phyloP scores from a whole-genome alignment of 1,140 invertebrate genomes.

The Acarapis woodi region DNA sequence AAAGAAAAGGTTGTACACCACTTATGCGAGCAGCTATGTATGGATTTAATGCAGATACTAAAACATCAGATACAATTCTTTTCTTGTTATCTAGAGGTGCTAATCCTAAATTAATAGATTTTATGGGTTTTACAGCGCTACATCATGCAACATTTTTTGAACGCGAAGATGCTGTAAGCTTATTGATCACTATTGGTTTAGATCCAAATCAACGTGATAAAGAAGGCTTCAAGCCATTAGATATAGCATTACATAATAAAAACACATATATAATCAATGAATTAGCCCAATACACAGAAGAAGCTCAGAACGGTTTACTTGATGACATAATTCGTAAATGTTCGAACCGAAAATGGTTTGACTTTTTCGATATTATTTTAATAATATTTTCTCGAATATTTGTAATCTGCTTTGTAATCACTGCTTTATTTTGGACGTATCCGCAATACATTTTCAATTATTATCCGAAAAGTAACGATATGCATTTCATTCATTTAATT shows the following conservation, averaged over 20 bases:
- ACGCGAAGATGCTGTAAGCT: neutral
- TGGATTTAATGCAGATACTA: neutral
- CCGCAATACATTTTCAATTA: conserved; percentile 1
- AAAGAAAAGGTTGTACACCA: neutral
- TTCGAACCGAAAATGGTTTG: too few relatives aligned
- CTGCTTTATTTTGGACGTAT: conserved; percentile 1
- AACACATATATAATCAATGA: neutral
- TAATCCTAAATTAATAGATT: neutral
- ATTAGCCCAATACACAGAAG: neutral
- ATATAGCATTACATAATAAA: conserved; percentile 1
- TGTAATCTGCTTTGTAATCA: neutral
- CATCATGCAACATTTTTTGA: neutral
- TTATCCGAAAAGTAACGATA: neutral
- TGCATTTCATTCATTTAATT: neutral
- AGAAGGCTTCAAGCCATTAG: neutral
- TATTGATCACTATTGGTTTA: conserved; percentile 1
- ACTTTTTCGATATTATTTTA: neutral
- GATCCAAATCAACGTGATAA: neutral
- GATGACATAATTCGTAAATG: neutral
- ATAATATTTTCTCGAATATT: neutral
- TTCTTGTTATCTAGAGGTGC: neutral
- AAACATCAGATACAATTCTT: conserved; percentile 1
- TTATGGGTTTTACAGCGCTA: neutral
- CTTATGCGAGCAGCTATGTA: neutral
- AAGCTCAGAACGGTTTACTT: neutral